A percentile compares a stretch with the other conserved stretches of the same genome.
These are phyloP conservation scores for Amia ocellicauda DNA, from an alignment of 2,113 vertebrate species.

Conservation along the genomic window DNA sequence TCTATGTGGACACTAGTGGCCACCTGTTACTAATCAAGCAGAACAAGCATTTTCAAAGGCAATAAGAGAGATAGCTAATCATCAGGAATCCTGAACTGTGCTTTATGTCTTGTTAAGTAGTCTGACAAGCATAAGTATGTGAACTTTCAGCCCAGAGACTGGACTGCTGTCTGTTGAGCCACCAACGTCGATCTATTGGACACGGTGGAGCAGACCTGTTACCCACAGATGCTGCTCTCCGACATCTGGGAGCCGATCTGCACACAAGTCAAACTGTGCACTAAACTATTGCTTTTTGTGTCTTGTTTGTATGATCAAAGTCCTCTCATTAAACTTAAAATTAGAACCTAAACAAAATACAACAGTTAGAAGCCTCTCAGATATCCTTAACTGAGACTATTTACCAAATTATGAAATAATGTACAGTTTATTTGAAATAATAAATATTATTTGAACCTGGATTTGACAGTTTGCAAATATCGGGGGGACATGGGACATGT, in stretches of 20 bases:
- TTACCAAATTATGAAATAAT: no score
- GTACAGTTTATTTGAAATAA: no score
- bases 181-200: not conserved
- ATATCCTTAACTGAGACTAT: no score
- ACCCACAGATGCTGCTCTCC: not conserved
- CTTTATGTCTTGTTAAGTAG: not conserved
- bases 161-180: not conserved
- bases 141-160: slow-evolving; percentile 1
- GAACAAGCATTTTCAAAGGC: not conserved
- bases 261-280: no score
- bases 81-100: not conserved
- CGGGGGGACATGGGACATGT: no score
- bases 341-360: slow-evolving; percentile 30
- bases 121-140: not conserved
- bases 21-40: slow-evolving; percentile 1
- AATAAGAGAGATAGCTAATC: no score
- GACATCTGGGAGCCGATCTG: no score
- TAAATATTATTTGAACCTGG: no score
- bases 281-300: no score
- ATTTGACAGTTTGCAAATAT: no score
- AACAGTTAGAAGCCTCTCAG: slow-evolving; percentile 45
- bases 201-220: not conserved
- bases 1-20: slow-evolving; percentile 10
- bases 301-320: no score
- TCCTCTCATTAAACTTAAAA: no score